Conservation (phyloP, 2,888 invertebrate genomes). For the Ceraclea dissimilis region DNA sequence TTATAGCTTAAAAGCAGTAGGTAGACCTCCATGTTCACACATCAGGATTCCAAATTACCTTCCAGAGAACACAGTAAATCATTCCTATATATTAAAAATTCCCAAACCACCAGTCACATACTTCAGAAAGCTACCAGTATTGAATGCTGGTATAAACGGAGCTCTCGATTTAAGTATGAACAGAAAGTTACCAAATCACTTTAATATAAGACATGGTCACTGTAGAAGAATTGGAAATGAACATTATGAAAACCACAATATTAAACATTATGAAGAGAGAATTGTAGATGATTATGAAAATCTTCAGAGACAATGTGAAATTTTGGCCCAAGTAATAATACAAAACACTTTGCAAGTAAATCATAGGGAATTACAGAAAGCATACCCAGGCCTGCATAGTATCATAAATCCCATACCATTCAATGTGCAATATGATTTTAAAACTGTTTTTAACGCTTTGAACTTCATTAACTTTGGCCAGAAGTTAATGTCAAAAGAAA, state of each 20-base stretch:
- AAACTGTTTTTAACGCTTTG: slow-evolving; percentile 22
- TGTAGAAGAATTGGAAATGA: slow-evolving; percentile 5
- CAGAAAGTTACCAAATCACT: neutral
- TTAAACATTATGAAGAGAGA: neutral
- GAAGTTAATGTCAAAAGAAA: slow-evolving; percentile 19
- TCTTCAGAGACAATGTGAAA: slow-evolving; percentile 23
- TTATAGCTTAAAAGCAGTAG: slow-evolving; percentile 17
- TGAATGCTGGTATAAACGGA: neutral
- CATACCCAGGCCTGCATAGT: slow-evolving; percentile 54
- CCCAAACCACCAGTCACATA: slow-evolving; percentile 15
- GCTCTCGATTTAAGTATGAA: slow-evolving; percentile 16
- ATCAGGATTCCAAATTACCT: slow-evolving; percentile 6
- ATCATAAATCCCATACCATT: slow-evolving; percentile 43
- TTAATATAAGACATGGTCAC: neutral
- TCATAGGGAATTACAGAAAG: slow-evolving; percentile 34
- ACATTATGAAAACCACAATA: slow-evolving; percentile 1
- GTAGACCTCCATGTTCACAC: neutral
- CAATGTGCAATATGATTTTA: slow-evolving; percentile 28
- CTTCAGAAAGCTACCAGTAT: neutral
- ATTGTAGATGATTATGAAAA: too few relatives aligned
- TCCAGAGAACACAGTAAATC: slow-evolving; percentile 7
- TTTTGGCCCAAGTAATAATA: slow-evolving; percentile 41
- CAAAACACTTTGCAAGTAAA: slow-evolving; percentile 44
- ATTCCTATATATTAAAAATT: slow-evolving; percentile 17
- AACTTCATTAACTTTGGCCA: slow-evolving; percentile 24